Evolutionary conservation across 2,113 vertebrate species (phyloP).

Genomic region (Thryonomys swinderianus): DNA sequence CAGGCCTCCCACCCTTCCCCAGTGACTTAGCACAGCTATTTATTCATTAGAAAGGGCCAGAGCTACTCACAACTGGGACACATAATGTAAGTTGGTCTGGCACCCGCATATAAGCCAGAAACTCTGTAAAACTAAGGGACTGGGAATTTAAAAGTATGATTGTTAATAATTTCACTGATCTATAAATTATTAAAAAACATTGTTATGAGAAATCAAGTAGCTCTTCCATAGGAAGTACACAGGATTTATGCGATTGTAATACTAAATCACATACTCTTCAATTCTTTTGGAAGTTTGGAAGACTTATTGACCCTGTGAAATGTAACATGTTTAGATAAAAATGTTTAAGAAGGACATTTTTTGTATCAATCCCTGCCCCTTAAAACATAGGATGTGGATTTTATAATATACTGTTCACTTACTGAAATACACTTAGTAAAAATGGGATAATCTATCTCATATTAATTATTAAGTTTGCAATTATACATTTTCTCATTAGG

Average conservation of each 20-base stretch:
- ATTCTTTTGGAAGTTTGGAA: background rate
- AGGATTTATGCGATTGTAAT: constrained; percentile 15
- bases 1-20: background rate
- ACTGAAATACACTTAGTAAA: background rate
- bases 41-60: background rate
- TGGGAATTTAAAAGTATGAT: background rate
- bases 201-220: background rate
- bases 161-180: background rate
- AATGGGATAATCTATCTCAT: background rate
- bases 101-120: background rate
- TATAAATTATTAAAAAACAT: background rate
- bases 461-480: background rate
- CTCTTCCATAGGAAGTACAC: background rate
- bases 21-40: background rate
- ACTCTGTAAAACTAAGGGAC: background rate
- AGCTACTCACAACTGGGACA: background rate
- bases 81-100: background rate
- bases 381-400: background rate
- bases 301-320: background rate
- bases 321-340: background rate
- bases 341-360: background rate
- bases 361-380: background rate
- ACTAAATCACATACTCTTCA: background rate
- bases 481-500: background rate
- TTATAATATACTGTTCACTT: background rate